phyloP scores from a whole-genome alignment of 2,888 invertebrate species.

The Polydrusus tereticollis region DNA sequence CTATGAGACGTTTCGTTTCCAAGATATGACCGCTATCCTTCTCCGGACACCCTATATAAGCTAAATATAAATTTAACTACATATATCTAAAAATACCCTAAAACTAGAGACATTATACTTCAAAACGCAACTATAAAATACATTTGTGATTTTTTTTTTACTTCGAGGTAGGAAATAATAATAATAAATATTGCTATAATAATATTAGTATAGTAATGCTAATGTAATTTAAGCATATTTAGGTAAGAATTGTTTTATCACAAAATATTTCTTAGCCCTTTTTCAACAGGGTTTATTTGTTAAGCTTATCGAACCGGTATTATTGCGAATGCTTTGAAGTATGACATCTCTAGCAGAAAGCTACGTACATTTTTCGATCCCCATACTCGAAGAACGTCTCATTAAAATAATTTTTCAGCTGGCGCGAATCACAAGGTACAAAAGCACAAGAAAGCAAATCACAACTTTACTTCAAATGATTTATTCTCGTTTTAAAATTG shows the following conservation, averaged over 20 bases:
- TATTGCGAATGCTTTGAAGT: background rate
- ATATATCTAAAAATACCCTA: constrained; percentile 11
- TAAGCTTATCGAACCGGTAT: no score
- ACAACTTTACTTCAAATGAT: constrained; percentile 30
- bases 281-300: no score
- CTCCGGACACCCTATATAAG: no score
- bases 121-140: no score
- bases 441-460: constrained; percentile 47
- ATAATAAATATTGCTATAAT: no score
- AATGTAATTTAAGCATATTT: no score
- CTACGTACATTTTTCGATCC: constrained; percentile 43
- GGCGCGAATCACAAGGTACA: constrained; percentile 39
- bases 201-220: no score
- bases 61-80: constrained; percentile 18
- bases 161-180: no score
- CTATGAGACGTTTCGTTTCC: no score
- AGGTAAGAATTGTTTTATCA: no score
- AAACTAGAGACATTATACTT: constrained; percentile 1
- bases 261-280: no score
- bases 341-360: constrained; percentile 11
- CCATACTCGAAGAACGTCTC: constrained; percentile 14
- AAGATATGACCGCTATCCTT: no score
- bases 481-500: constrained; percentile 42
- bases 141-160: background rate
- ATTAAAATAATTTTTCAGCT: constrained; percentile 15